Conservation (phyloP, 2,113 vertebrate species). For the Crotophaga sulcirostris region DNA sequence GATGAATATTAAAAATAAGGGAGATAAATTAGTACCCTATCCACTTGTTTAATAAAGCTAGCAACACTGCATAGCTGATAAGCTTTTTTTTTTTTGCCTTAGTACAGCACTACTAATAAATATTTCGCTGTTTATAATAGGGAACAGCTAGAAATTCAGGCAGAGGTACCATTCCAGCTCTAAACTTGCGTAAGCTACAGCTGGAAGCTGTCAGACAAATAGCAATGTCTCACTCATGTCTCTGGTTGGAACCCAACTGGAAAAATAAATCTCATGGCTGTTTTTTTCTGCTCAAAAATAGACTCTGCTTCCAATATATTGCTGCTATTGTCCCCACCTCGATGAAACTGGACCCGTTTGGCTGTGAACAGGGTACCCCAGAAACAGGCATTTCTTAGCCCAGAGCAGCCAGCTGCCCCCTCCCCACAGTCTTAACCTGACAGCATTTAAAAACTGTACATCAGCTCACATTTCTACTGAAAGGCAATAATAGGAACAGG, state of each 20-base stretch:
- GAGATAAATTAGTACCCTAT: constrained; percentile 15
- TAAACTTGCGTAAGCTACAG: not conserved
- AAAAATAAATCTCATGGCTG: not conserved
- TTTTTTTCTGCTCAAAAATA: not conserved
- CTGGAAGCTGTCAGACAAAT: not conserved
- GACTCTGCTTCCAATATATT: not conserved
- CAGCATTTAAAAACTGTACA: not conserved
- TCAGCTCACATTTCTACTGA: not conserved
- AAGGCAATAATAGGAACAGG: not conserved
- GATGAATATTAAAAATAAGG: constrained; percentile 42
- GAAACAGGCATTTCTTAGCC: not conserved
- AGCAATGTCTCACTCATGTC: not conserved
- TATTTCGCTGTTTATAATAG: not conserved
- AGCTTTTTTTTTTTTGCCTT: not conserved
- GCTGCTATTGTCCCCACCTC: not conserved
- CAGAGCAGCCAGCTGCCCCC: not conserved
- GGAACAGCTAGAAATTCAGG: not conserved
- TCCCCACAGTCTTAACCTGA: not conserved
- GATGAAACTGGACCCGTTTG: not conserved
- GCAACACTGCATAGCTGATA: not conserved
- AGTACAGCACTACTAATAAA: not conserved
- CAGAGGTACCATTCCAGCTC: not conserved
- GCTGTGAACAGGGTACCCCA: not conserved
- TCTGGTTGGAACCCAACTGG: not conserved
- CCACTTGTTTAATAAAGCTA: not conserved